phyloP scores from a whole-genome alignment of 2,888 invertebrate species.

The Muscina levida region DNA sequence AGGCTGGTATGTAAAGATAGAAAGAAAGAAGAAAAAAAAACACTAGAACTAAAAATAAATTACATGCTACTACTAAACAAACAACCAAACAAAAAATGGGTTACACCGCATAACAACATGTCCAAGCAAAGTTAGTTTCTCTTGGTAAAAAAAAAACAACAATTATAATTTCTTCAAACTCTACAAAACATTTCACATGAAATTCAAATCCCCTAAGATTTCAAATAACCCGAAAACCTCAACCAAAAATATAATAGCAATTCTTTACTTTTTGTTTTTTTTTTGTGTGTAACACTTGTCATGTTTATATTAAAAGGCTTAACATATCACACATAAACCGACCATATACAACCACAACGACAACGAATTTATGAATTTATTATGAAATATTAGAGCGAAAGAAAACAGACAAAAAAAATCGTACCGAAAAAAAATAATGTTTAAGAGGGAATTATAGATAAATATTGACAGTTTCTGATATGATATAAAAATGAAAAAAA shows the following conservation, averaged over 20 bases:
- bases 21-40: conserved; percentile 33
- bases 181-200: background rate
- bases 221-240: conserved; percentile 2
- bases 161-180: too few species aligned
- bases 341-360: conserved; percentile 19
- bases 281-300: conserved; percentile 72
- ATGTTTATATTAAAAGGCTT: conserved; percentile 70
- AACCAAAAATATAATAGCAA: conserved; percentile 3
- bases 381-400: conserved; percentile 5
- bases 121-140: conserved; percentile 54
- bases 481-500: conserved; percentile 46
- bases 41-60: conserved; percentile 30
- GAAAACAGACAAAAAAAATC: too few species aligned
- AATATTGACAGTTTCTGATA: conserved; percentile 61
- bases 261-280: too few species aligned
- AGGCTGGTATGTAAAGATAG: conserved; percentile 37
- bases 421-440: conserved; percentile 33
- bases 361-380: background rate
- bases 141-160: too few species aligned
- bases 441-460: conserved; percentile 64
- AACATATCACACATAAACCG: conserved; percentile 55
- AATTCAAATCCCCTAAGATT: conserved; percentile 30
- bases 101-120: conserved; percentile 18
- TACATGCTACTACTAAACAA: too few species aligned
- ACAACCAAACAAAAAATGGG: conserved; percentile 40